phyloP scores from a whole-genome alignment of 2,888 invertebrate genomes.

The Sabatieria punctata region DNA sequence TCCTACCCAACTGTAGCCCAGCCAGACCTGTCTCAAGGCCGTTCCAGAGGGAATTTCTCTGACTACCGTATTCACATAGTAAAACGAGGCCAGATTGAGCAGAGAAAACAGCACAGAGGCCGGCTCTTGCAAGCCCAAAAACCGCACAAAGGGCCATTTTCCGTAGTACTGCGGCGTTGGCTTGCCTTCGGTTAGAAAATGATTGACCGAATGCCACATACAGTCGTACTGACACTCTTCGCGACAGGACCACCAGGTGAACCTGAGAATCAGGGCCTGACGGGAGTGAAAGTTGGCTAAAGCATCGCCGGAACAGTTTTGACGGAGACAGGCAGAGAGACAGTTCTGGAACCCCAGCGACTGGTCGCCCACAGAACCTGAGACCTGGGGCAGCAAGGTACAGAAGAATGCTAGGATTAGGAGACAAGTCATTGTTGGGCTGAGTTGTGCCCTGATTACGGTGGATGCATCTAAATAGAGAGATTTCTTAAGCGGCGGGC shows the following conservation, averaged over 20 bases:
- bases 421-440: too few relatives aligned
- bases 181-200: constrained; percentile 49
- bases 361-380: background rate
- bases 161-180: constrained; percentile 81
- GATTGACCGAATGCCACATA: constrained; percentile 78
- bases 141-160: constrained; percentile 83
- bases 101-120: constrained; percentile 76
- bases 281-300: constrained; percentile 2
- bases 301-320: background rate
- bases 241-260: constrained; percentile 57
- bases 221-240: constrained; percentile 77
- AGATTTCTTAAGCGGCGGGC: too few relatives aligned
- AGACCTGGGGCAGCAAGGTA: too few relatives aligned
- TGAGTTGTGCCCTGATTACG: too few relatives aligned
- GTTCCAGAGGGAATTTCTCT: background rate
- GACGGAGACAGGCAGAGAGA: background rate
- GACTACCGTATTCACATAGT: constrained; percentile 10
- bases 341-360: background rate
- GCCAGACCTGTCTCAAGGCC: constrained; percentile 8
- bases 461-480: too few relatives aligned
- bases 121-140: constrained; percentile 76
- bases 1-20: constrained; percentile 33
- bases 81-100: constrained; percentile 44
- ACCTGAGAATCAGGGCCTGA: constrained; percentile 17
- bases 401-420: too few relatives aligned